Evolutionary conservation across 1,140 invertebrate species (phyloP).

Genomic region (Zaprionus gabonicus): DNA sequence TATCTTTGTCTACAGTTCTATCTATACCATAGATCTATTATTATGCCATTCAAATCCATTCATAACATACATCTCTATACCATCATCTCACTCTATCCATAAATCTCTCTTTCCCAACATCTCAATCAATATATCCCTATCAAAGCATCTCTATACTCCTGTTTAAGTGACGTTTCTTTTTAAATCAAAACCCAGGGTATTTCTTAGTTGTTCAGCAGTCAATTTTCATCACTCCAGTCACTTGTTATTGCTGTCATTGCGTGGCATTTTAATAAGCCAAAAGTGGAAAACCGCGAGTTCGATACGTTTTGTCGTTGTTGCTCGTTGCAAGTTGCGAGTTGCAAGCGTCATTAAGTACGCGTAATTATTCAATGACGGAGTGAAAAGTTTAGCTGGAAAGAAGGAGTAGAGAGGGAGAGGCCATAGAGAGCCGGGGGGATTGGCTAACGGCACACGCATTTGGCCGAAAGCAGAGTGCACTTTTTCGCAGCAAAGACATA

Average conservation of each 20-base stretch:
- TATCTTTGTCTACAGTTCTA: too few relatives aligned
- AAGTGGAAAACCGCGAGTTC: slow-evolving; percentile 47
- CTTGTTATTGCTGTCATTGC: slow-evolving; percentile 53
- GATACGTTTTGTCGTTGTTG: slow-evolving; percentile 42
- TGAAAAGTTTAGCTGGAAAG: slow-evolving; percentile 24
- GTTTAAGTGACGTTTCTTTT: neutral
- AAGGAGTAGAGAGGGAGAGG: too few relatives aligned
- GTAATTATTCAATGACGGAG: slow-evolving; percentile 79
- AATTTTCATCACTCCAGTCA: neutral
- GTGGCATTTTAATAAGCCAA: slow-evolving; percentile 79
- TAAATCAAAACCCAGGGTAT: slow-evolving; percentile 12
- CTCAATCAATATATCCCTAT: too few relatives aligned
- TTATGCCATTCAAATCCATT: too few relatives aligned
- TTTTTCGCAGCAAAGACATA: slow-evolving; percentile 40
- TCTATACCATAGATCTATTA: too few relatives aligned
- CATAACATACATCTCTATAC: too few relatives aligned
- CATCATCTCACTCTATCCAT: too few relatives aligned
- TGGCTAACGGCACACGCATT: slow-evolving; percentile 34
- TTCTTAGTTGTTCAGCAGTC: neutral
- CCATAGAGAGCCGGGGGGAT: neutral
- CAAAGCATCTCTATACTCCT: neutral
- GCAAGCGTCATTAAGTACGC: slow-evolving; percentile 78
- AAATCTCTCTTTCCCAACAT: neutral
- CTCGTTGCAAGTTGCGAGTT: slow-evolving; percentile 30
- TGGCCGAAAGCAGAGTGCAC: slow-evolving; percentile 34